Conservation (phyloP, 2,113 vertebrate species). For the Pollachius pollachius region DNA sequence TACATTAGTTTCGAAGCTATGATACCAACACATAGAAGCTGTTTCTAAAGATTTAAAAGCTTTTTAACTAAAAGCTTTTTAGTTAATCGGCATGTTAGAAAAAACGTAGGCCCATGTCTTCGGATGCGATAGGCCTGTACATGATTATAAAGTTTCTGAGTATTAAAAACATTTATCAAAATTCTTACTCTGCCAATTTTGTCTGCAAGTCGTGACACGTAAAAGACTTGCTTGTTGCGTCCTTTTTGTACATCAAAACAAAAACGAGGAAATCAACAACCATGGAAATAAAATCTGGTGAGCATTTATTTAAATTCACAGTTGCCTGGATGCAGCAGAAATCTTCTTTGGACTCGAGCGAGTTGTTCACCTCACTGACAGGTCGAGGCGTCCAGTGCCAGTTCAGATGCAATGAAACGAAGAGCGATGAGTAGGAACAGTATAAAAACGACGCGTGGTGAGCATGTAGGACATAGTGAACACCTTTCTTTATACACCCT, state of each 20-base stretch:
- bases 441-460: conserved; percentile 48
- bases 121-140: conserved; percentile 36
- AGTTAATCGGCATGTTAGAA: conserved; percentile 53
- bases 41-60: no score
- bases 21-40: conserved; percentile 36
- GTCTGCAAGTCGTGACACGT: conserved; percentile 38
- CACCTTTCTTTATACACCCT: conserved; percentile 84
- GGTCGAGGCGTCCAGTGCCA: conserved; percentile 77
- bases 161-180: conserved; percentile 42
- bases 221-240: conserved; percentile 45
- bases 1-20: conserved; percentile 46
- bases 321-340: conserved; percentile 98
- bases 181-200: conserved; percentile 54
- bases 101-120: conserved; percentile 40
- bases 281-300: conserved; percentile 76
- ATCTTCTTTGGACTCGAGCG: conserved; percentile 99
- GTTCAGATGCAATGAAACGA: conserved; percentile 71
- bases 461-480: conserved; percentile 66
- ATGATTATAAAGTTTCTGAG: no score
- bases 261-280: conserved; percentile 54
- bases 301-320: conserved; percentile 87
- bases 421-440: conserved; percentile 65
- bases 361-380: conserved; percentile 77
- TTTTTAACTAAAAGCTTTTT: conserved; percentile 47
- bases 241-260: conserved; percentile 50